These are phyloP conservation scores for Colossoma macropomum DNA, from an alignment of 2,113 vertebrate genomes.

Conservation along the genomic window DNA sequence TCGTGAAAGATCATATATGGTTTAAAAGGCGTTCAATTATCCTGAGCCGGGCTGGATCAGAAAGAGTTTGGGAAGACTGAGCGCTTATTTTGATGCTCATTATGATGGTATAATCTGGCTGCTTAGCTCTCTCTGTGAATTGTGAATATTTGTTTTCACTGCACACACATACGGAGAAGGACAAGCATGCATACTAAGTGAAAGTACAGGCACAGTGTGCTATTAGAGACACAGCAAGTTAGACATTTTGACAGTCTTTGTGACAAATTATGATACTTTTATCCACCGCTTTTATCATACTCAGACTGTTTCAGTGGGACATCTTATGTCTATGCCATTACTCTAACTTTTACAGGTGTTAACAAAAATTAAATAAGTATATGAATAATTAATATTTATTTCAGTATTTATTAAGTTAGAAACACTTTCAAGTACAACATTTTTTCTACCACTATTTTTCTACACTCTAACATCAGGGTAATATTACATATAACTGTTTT, in stretches of 20 bases:
- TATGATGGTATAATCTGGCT: slow-evolving; percentile 69
- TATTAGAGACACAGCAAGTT: background rate
- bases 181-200: background rate
- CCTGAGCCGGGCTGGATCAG: slow-evolving; percentile 22
- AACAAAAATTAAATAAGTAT: too few relatives aligned
- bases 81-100: slow-evolving; percentile 67
- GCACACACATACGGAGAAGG: slow-evolving; percentile 3
- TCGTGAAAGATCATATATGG: slow-evolving; percentile 72
- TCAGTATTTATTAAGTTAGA: too few relatives aligned
- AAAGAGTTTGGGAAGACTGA: slow-evolving; percentile 59
- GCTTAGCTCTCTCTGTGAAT: slow-evolving; percentile 64
- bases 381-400: too few relatives aligned
- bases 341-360: background rate
- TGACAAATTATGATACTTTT: background rate
- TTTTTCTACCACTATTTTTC: too few relatives aligned
- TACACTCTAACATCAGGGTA: too few relatives aligned
- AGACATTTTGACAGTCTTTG: background rate
- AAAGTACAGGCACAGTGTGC: background rate
- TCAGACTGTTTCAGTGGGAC: background rate
- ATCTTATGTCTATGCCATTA: background rate
- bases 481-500: background rate
- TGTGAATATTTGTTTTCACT: slow-evolving; percentile 54
- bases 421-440: too few relatives aligned
- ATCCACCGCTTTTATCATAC: background rate
- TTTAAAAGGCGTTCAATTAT: slow-evolving; percentile 77